These are phyloP conservation scores for Orchesellides sinensis DNA, from an alignment of 2,888 invertebrate species.

Conservation along the genomic window DNA sequence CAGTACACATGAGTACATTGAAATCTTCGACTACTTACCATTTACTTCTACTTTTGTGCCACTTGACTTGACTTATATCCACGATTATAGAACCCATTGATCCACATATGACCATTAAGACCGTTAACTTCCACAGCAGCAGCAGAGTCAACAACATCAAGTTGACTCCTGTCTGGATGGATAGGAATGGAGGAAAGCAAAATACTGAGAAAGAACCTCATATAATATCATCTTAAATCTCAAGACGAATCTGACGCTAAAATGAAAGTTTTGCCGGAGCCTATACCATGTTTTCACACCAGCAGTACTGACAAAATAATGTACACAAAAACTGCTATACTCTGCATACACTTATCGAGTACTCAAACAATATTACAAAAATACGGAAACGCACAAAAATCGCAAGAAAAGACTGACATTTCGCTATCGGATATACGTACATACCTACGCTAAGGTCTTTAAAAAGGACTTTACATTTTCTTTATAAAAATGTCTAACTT, in stretches of 20 bases:
- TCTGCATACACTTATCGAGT: background rate
- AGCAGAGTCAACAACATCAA: conserved; percentile 47
- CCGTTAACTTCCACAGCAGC: conserved; percentile 31
- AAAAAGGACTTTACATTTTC: background rate
- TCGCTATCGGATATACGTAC: too few relatives aligned
- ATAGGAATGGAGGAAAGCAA: conserved; percentile 39
- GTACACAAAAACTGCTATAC: background rate
- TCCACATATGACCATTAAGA: conserved; percentile 53
- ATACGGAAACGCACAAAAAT: background rate
- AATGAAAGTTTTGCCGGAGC: conserved; percentile 33
- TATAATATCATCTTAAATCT: conserved; percentile 59
- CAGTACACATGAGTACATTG: conserved; percentile 33
- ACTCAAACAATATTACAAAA: too few relatives aligned
- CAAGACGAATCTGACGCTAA: conserved; percentile 49
- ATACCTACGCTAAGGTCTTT: too few relatives aligned
- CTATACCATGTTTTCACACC: background rate
- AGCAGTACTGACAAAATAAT: background rate
- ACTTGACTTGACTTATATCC: conserved; percentile 61
- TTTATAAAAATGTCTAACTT: conserved; percentile 1
- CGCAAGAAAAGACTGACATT: conserved; percentile 9
- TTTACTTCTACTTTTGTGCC: conserved; percentile 28
- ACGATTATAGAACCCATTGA: conserved; percentile 48
- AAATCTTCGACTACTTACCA: conserved; percentile 13
- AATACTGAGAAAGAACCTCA: conserved; percentile 5
- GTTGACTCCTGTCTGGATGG: conserved; percentile 9